Evolutionary conservation across 2,113 vertebrate species (phyloP), one percentile per base, ranked within the genome.

Genomic region (Dendrocopos noguchii): DNA sequence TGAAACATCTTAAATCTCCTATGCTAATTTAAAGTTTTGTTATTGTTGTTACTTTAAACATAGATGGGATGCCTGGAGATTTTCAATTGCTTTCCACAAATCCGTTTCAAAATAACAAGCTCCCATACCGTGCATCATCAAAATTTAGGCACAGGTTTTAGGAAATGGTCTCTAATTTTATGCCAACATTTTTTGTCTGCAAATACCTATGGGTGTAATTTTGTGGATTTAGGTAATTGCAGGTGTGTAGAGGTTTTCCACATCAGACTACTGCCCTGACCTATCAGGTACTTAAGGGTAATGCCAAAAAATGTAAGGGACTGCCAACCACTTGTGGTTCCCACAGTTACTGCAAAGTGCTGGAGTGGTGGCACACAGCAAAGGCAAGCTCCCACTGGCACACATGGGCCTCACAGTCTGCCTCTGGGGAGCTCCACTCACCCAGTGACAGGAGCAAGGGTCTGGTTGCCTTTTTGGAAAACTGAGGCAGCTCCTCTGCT

Each of bases 11-110:
- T 96, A 95, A 96, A 97, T 94, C 91, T 94, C 76, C 91, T 72
- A 95, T 73, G 92, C 92, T 97, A 96, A 96, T 97, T 97, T 96
- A 96, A 97, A 97, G 91, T 96, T 97, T 96, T 96, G 92, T 91
- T 97, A 94, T 97, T 97, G 96, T 95, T 95, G 94, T 95, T 89
- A 85, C 94, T 97, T 93, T 93, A 97, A 97, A 95, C 94, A 94
- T 96, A 98, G 96, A 97, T 90, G 94, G 96, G 93, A 95, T 88
- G 95, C 96, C 94, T 95, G 86, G 94, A 96, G 94, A 97, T 97
- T 97, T 97, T 94, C 91, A 96, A 96, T 67, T 91, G 93, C 93
- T 92, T 95, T 92, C 88, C 4, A 2, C 88, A 96, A 95, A 96
- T 91, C 73, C 80, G 76, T 94, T 96, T 91, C 92, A 90, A 95